Conservation (phyloP, 1,140 invertebrate species). For the Araneus ventricosus region DNA sequence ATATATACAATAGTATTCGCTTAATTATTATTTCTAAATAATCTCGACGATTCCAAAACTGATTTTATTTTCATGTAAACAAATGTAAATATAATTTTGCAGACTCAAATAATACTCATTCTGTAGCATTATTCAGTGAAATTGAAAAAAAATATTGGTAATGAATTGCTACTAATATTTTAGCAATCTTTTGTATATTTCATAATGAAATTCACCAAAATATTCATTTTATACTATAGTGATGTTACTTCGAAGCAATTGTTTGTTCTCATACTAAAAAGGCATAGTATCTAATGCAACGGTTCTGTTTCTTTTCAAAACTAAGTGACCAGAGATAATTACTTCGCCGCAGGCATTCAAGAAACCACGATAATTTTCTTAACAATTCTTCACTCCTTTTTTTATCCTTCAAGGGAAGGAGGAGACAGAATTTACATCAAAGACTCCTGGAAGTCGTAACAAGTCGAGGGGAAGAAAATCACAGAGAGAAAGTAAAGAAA, state of each 20-base stretch:
- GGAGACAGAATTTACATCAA: constrained; percentile 50
- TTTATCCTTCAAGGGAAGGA: constrained; percentile 12
- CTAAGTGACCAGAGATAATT: constrained; percentile 32
- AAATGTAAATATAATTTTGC: too few species aligned
- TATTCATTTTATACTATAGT: background rate
- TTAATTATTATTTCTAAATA: too few species aligned
- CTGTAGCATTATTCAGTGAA: too few species aligned
- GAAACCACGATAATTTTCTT: constrained; percentile 9
- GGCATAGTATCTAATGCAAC: background rate
- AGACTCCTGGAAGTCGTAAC: constrained; percentile 33
- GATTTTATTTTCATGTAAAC: too few species aligned
- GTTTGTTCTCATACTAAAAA: background rate
- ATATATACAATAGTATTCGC: too few species aligned
- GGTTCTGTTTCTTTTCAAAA: constrained; percentile 10
- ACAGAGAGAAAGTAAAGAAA: background rate
- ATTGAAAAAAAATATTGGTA: too few species aligned
- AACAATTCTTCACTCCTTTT: constrained; percentile 12
- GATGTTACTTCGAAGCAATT: background rate
- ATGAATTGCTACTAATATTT: too few species aligned
- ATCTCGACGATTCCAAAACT: too few species aligned
- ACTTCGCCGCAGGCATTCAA: constrained; percentile 16
- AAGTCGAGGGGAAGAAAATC: constrained; percentile 44
- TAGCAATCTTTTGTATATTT: too few species aligned
- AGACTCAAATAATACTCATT: too few species aligned
- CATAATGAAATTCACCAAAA: background rate